Percentiles rank a stretch among this genome's conserved stretches.
Evolutionary conservation across 2,113 vertebrate genomes (phyloP).

Genomic region (Anguilla japonica): DNA sequence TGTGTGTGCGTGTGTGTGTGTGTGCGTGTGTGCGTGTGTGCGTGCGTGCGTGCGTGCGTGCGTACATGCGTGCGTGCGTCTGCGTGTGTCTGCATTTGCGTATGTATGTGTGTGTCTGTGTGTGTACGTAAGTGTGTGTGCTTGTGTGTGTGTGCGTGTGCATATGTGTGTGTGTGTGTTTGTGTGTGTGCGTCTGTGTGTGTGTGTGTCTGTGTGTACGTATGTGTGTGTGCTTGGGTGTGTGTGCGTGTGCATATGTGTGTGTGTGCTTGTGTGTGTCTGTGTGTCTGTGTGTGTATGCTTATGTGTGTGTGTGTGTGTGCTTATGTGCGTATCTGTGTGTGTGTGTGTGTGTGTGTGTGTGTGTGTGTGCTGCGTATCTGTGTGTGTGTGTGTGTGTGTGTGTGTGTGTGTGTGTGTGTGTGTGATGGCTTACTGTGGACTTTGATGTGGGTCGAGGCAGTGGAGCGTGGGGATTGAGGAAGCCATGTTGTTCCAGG

Average conservation of each 20-base stretch:
- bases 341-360: background rate
- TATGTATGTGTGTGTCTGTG: background rate
- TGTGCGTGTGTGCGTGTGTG: background rate
- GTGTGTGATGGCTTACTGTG: background rate
- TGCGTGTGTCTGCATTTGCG: too few relatives aligned
- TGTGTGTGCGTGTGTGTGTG: too few relatives aligned
- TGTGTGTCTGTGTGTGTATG: too few relatives aligned
- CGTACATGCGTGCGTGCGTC: conserved; percentile 27
- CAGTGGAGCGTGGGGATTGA: background rate
- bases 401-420: background rate
- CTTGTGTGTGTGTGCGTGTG: too few relatives aligned
- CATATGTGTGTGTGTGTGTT: too few relatives aligned
- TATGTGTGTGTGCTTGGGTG: too few relatives aligned
- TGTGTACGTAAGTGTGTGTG: conserved; percentile 32
- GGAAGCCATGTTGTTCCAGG: background rate
- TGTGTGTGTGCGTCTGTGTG: too few relatives aligned
- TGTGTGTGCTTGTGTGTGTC: too few relatives aligned
- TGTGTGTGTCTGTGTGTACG: too few relatives aligned
- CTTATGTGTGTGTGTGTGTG: background rate
- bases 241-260: too few relatives aligned
- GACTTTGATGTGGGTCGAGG: background rate
- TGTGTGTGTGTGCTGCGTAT: background rate
- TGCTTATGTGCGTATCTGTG: too few relatives aligned
- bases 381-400: too few relatives aligned
- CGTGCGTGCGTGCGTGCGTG: conserved; percentile 34